Evolutionary conservation across 1,140 invertebrate species (phyloP).

Genomic region (Ceratitis capitata): DNA sequence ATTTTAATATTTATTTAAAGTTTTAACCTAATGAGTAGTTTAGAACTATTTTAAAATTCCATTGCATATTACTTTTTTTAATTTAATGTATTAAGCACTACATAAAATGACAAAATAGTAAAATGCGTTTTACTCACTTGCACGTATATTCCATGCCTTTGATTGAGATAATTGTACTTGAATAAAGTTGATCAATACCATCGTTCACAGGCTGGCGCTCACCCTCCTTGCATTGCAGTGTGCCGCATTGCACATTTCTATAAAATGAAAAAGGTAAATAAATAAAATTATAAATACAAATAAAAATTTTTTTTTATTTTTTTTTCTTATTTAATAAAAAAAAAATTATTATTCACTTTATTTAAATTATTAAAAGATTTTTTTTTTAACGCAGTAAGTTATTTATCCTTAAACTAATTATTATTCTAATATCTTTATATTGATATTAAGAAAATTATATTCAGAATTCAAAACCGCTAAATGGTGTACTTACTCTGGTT

Average conservation of each 20-base stretch:
- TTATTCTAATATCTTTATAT: not conserved
- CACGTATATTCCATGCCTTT: constrained; percentile 88
- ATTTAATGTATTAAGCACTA: too few relatives aligned
- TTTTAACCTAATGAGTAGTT: too few relatives aligned
- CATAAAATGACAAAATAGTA: too few relatives aligned
- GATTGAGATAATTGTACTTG: constrained; percentile 86
- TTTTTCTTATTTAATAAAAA: too few relatives aligned
- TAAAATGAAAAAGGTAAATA: constrained; percentile 41
- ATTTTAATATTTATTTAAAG: too few relatives aligned
- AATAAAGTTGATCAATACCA: constrained; percentile 82
- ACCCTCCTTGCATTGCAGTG: constrained; percentile 89
- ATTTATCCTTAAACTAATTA: too few relatives aligned
- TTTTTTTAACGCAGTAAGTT: too few relatives aligned
- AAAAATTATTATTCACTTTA: too few relatives aligned
- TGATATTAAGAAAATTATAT: not conserved
- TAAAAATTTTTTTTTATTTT: too few relatives aligned
- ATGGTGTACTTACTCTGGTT: constrained; percentile 76
- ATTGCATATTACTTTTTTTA: too few relatives aligned
- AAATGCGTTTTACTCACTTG: constrained; percentile 93
- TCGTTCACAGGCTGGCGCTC: constrained; percentile 78
- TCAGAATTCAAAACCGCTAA: not conserved
- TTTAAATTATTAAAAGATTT: too few relatives aligned
- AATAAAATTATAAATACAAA: not conserved
- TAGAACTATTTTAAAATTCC: too few relatives aligned
- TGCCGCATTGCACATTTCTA: constrained; percentile 88